Evolutionary conservation across 2,888 invertebrate genomes (phyloP), one percentile per base, ranked within the genome.

Genomic region (Pheosia tremula): DNA sequence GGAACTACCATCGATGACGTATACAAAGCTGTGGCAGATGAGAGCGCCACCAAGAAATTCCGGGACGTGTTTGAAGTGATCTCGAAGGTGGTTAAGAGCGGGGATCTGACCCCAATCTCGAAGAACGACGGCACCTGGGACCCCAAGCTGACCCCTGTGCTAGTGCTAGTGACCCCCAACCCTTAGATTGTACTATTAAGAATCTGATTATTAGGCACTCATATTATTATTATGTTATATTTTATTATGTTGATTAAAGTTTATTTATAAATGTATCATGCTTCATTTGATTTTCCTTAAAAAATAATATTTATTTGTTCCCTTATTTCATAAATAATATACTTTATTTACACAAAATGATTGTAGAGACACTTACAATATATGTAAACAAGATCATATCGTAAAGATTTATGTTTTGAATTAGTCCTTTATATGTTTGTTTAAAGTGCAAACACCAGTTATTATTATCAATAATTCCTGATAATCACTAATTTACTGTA

Each of bases 51-150:
- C 3, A 81, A 82, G 59, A 87, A 84, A 39, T 90, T 84, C 70
- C 85, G 80, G n/a, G 84, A 85, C 13, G 77, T 91, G 3, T 90
- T 91, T 60, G 68, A 57, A 0, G 85, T 80, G 66, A 90, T 93
- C n/a, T 86, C 85, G 0, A 84, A 85, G 11, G 86, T 84, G 0
- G 81, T 82, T 9, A 85, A 88, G 70, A 87, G 84, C 59, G 93
- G 91, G 0, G 83, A 89, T 56, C 67, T 85, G 4, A 87, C 87
- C 1, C 90, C 91, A 2, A 77, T 84, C 53, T 80, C 87, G 0
- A 59, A 65, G 11, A 88, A 83, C 13, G 85, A 89, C 49, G 91
- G 90, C 0, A 68, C 80, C 3, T 93, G 93, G 93, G 88, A 91
- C 47, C 74, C 89, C 0, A 89, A 88, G 57, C 63, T 87, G 0